phyloP scores from a whole-genome alignment of 2,797 vertebrate species.

The Carduelis carduelis region DNA sequence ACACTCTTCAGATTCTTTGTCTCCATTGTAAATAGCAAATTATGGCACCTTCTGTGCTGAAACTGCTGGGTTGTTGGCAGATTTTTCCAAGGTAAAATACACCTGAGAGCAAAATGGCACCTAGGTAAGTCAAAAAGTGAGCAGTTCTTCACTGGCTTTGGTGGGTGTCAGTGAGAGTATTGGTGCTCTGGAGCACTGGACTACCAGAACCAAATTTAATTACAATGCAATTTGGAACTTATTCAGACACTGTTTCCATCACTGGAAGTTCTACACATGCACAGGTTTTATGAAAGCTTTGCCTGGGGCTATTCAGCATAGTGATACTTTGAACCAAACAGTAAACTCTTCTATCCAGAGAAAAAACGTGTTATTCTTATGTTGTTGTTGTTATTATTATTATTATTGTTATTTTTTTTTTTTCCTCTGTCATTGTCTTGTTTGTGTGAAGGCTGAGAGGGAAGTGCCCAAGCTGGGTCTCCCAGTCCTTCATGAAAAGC shows the following conservation, averaged over 20 bases:
- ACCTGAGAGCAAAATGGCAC: not conserved
- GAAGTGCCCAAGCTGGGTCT: not conserved
- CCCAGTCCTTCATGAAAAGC: not conserved
- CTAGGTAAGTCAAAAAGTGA: not conserved
- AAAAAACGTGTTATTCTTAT: not conserved
- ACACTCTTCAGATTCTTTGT: not conserved
- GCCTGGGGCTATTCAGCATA: not conserved
- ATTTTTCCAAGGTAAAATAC: slow-evolving; percentile 14
- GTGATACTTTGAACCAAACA: not conserved
- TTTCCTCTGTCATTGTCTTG: not conserved
- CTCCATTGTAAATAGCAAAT: slow-evolving; percentile 31
- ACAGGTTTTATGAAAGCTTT: not conserved
- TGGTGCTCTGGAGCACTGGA: not conserved
- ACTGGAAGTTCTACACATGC: not conserved
- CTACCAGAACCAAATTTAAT: slow-evolving; percentile 28
- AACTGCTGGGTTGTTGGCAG: slow-evolving; percentile 44
- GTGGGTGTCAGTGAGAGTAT: not conserved
- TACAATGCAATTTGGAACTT: slow-evolving; percentile 8
- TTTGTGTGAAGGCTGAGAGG: not conserved
- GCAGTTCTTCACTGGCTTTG: slow-evolving; percentile 18
- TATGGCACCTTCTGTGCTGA: not conserved
- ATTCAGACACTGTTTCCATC: not conserved
- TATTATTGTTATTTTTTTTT: not conserved
- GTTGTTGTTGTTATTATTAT: not conserved
- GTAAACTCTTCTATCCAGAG: not conserved